phyloP scores from a whole-genome alignment of 2,888 invertebrate species.

The Amblyteles armatorius region DNA sequence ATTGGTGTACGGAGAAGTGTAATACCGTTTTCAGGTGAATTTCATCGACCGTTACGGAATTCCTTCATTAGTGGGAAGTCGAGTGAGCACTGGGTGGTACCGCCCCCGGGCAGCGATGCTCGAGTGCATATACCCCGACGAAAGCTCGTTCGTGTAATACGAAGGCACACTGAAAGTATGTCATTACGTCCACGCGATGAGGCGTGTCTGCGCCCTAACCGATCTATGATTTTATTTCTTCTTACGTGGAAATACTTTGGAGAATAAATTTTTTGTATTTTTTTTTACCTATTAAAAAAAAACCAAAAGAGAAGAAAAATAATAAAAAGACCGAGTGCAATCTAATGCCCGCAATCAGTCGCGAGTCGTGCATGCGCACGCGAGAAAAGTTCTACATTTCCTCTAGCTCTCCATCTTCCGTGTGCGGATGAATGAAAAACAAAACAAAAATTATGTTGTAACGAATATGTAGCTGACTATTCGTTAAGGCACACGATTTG shows the following conservation, averaged over 20 bases:
- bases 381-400: not conserved
- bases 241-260: conserved; percentile 41
- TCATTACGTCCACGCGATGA: conserved; percentile 67
- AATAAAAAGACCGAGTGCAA: conserved; percentile 17
- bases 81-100: conserved; percentile 49
- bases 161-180: conserved; percentile 60
- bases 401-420: too few species aligned
- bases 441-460: too few species aligned
- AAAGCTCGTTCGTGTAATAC: conserved; percentile 57
- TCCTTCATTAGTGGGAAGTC: conserved; percentile 51
- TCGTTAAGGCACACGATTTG: too few species aligned
- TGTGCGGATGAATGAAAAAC: too few species aligned
- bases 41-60: conserved; percentile 58
- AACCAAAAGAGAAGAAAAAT: conserved; percentile 7
- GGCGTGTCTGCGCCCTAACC: conserved; percentile 54
- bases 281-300: not conserved
- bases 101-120: conserved; percentile 8
- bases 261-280: not conserved
- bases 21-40: conserved; percentile 43
- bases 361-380: conserved; percentile 16
- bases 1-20: conserved; percentile 44
- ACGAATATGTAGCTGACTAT: too few species aligned
- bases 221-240: conserved; percentile 55
- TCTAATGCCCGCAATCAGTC: conserved; percentile 18
- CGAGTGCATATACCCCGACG: conserved; percentile 18